A percentile compares a stretch with the other conserved stretches of the same genome.
Conservation (phyloP, 2,888 invertebrate species). For the Cephus spinipes region DNA sequence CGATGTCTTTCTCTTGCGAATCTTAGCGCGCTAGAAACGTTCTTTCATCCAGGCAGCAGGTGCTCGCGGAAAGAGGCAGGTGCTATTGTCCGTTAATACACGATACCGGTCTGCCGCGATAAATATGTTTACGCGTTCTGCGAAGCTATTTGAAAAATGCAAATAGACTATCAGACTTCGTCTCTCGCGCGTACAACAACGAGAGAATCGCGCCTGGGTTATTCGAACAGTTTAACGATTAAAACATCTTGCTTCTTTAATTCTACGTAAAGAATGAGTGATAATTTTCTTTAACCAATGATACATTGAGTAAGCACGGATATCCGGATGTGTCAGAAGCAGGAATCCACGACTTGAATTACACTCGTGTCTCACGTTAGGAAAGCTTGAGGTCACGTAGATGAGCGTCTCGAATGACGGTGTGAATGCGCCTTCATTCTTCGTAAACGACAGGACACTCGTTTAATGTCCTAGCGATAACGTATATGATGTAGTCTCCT, state of each 20-base stretch:
- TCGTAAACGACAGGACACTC: neutral
- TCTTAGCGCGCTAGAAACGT: neutral
- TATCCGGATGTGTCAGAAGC: neutral
- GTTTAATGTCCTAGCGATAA: neutral
- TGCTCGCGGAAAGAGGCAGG: neutral
- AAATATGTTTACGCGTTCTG: neutral
- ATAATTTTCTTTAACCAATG: neutral
- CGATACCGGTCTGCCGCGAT: neutral
- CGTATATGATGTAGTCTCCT: neutral
- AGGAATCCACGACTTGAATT: neutral
- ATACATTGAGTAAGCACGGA: neutral
- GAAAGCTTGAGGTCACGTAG: neutral
- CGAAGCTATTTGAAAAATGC: neutral
- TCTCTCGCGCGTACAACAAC: neutral
- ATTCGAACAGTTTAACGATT: neutral
- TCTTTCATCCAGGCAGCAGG: neutral
- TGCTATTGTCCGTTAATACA: slow-evolving; percentile 4
- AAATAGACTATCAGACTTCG: neutral
- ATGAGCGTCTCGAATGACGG: neutral
- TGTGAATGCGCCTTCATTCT: neutral
- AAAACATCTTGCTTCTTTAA: neutral
- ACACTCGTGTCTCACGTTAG: neutral
- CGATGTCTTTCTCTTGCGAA: neutral
- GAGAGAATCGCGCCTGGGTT: neutral
- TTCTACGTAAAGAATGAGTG: neutral